These are phyloP conservation scores for Rhinichthys klamathensis DNA, from an alignment of 2,113 vertebrate genomes.

Conservation along the genomic window DNA sequence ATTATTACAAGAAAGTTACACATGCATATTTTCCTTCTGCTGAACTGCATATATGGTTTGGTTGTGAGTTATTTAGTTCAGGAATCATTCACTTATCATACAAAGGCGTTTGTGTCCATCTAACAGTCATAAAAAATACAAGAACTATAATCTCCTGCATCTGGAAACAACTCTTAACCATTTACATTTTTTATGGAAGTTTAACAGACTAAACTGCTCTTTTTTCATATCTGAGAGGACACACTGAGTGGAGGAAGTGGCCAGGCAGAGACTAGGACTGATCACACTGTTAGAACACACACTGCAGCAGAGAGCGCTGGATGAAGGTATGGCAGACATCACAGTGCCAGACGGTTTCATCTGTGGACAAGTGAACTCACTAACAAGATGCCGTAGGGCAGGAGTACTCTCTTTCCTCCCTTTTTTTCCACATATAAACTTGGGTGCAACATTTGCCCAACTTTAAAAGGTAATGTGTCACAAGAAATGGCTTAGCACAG, in stretches of 20 bases:
- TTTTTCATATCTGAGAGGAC: conserved; percentile 53
- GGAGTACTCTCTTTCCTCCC: conserved; percentile 14
- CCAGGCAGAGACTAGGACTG: conserved; percentile 51
- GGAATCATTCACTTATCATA: conserved; percentile 49
- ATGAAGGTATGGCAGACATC: conserved; percentile 61
- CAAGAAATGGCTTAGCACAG: conserved; percentile 51
- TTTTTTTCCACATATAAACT: conserved; percentile 6
- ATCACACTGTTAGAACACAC: conserved; percentile 48
- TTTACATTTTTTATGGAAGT: conserved; percentile 1
- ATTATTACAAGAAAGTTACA: conserved; percentile 84
- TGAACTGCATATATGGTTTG: conserved; percentile 83
- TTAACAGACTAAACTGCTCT: conserved; percentile 26
- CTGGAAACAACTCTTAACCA: conserved; percentile 17
- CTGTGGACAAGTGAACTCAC: background rate
- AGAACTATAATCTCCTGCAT: conserved; percentile 35
- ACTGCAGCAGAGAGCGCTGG: conserved; percentile 55
- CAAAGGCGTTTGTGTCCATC: conserved; percentile 38
- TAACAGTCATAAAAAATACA: conserved; percentile 35
- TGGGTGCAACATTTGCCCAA: background rate
- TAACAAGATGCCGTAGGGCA: conserved; percentile 24
- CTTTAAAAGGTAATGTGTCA: conserved; percentile 17
- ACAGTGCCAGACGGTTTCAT: conserved; percentile 55
- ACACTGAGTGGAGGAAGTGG: conserved; percentile 51
- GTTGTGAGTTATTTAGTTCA: conserved; percentile 59
- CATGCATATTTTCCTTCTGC: conserved; percentile 87